Conservation (phyloP, 2,888 invertebrate genomes). For the Cheilosia vulpina region DNA sequence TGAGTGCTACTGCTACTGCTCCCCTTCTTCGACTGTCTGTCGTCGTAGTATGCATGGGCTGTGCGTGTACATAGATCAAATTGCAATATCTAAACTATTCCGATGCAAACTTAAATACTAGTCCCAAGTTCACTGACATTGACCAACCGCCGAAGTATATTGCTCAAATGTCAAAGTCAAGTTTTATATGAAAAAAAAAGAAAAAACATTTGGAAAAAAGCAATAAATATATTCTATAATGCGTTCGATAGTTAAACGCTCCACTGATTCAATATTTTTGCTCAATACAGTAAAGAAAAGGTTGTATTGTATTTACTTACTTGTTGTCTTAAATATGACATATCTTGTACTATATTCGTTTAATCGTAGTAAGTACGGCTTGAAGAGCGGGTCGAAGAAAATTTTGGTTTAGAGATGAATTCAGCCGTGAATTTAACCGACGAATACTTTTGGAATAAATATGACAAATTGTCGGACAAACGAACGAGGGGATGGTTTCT, state of each 20-base stretch:
- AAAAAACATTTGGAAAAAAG: background rate
- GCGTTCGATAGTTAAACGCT: constrained; percentile 26
- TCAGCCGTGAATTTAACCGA: background rate
- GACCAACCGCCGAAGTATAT: background rate
- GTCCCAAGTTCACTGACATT: background rate
- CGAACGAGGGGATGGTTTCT: constrained; percentile 93
- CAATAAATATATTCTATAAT: background rate
- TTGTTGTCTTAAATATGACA: constrained; percentile 17
- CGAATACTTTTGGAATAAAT: constrained; percentile 44
- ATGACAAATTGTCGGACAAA: constrained; percentile 84
- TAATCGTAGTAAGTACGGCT: background rate
- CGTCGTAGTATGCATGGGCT: no score
- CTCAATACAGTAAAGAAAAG: background rate
- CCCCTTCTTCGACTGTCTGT: no score
- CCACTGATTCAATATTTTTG: constrained; percentile 13
- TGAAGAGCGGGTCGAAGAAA: background rate
- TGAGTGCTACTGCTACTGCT: no score
- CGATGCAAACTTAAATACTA: background rate
- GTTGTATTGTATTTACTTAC: no score
- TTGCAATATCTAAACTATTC: background rate
- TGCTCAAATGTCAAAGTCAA: constrained; percentile 17
- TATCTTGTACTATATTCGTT: background rate
- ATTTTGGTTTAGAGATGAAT: background rate
- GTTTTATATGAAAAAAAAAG: background rate
- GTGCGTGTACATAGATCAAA: background rate